A percentile compares a stretch with the other conserved stretches of the same genome.
phyloP scores from a whole-genome alignment of 1,140 invertebrate species.

The Phenacoccus solenopsis region DNA sequence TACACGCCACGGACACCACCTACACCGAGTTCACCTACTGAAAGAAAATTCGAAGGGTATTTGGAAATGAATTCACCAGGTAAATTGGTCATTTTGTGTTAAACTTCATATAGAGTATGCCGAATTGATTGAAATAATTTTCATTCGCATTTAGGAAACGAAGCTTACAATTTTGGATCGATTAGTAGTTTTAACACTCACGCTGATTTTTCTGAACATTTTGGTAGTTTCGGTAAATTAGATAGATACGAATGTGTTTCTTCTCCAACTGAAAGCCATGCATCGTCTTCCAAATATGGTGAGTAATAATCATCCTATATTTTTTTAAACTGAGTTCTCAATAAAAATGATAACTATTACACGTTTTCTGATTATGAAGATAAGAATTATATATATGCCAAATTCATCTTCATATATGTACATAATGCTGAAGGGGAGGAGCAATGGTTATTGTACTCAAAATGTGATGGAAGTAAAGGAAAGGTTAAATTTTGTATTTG shows the following conservation, averaged over 20 bases:
- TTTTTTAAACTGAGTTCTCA: too few species aligned
- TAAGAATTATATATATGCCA: too few species aligned
- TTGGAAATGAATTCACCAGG: constrained; percentile 40
- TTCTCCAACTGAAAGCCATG: background rate
- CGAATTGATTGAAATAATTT: background rate
- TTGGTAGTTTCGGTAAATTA: background rate
- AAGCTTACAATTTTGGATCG: background rate
- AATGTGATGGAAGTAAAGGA: too few species aligned
- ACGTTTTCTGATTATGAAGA: too few species aligned
- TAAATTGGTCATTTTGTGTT: constrained; percentile 25
- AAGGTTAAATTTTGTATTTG: too few species aligned
- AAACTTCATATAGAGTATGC: background rate
- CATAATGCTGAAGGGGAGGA: too few species aligned
- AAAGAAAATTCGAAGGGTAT: constrained; percentile 35
- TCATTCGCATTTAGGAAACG: background rate
- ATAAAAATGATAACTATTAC: too few species aligned
- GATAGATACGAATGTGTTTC: background rate
- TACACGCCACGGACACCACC: constrained; percentile 26
- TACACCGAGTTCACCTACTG: constrained; percentile 25
- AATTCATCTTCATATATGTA: too few species aligned
- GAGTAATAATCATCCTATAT: background rate
- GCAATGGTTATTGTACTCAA: too few species aligned
- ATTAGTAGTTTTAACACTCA: background rate
- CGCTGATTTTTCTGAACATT: background rate
- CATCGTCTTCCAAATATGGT: constrained; percentile 3